Base-by-base conservation (phyloP, 2,797 vertebrate genomes). In the Tenualosa ilisha region DNA sequence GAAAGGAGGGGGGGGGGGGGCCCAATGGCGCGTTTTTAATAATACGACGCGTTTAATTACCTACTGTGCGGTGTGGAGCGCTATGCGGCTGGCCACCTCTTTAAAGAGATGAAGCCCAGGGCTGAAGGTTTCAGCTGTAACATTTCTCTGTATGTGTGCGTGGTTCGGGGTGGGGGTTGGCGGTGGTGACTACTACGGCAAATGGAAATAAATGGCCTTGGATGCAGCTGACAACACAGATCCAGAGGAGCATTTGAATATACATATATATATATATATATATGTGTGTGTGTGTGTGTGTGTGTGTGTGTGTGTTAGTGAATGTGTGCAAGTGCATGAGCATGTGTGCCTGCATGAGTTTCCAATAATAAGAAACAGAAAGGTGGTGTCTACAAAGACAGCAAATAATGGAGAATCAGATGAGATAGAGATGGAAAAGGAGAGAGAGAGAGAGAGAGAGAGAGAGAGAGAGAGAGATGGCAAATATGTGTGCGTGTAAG, bases 1-100 rank as follows among this genome's bases (percentile, higher is more conserved):
- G 50, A 8, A 6, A 87, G 75, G 81, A 85, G 83, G 2, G 24
- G 3, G 24, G 3, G 11, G 6, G 6, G 9, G n/a, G 11, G 9
- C 81, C 87, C 85, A 83, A 81, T 26, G 13, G 86, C 83, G 86
- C 50, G 81, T 84, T 82, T 31, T 87, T 83, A 86, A 86, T 88
- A 87, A 68, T 81, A 40, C 9, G 63, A 24, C 50, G 53, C 85
- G 87, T 87, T 84, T 87, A 86, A 89, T 90, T 87, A 84, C 87
- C 87, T 79, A 84, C 87, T 85, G 86, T 87, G 63, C 24, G 6
- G 26, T 84, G 84, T 24, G 75, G 12, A 15, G 43, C 53, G 12
- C 31, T 20, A 12, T 61, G 37, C 54, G 56, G 75, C 15, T 24
- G 54, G 49, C 50, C 49, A 12, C 51, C 82, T 31, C 26, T 82